phyloP scores from a whole-genome alignment of 2,797 vertebrate species.

The Aythya fuligula region DNA sequence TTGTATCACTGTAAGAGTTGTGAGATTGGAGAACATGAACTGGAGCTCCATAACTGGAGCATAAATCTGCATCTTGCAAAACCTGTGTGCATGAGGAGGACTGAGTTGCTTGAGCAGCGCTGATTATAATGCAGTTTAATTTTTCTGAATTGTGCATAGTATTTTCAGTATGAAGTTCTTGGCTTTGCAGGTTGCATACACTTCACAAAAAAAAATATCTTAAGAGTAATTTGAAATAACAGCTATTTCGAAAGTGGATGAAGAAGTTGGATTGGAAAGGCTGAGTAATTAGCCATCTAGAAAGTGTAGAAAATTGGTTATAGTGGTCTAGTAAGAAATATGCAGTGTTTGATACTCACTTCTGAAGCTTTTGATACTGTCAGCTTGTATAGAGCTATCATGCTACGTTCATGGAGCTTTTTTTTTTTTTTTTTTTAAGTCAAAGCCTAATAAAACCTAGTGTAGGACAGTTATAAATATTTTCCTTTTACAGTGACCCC shows the following conservation, averaged over 20 bases:
- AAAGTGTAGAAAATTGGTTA: background rate
- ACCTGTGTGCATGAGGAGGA: slow-evolving; percentile 21
- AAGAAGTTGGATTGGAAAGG: slow-evolving; percentile 16
- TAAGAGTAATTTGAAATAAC: background rate
- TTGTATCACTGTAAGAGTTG: slow-evolving; percentile 58
- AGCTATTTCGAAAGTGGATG: background rate
- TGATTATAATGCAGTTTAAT: slow-evolving; percentile 48
- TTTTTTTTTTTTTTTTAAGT: background rate
- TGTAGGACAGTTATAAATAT: background rate
- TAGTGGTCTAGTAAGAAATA: background rate
- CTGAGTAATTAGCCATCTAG: background rate
- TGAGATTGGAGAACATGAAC: slow-evolving; percentile 57
- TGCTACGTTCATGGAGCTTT: background rate
- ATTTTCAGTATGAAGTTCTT: slow-evolving; percentile 42
- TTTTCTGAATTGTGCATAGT: slow-evolving; percentile 50
- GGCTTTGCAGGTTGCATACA: slow-evolving; percentile 4
- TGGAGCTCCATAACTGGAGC: slow-evolving; percentile 58
- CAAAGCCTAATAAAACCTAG: background rate
- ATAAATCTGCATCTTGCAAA: slow-evolving; percentile 32
- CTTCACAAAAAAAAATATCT: slow-evolving; percentile 18
- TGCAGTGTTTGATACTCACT: background rate
- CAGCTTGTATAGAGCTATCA: background rate
- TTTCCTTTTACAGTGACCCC: background rate
- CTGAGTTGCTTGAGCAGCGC: slow-evolving; percentile 31
- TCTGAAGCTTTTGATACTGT: background rate